phyloP scores from a whole-genome alignment of 2,888 invertebrate genomes.

The Ormyrus thymus region DNA sequence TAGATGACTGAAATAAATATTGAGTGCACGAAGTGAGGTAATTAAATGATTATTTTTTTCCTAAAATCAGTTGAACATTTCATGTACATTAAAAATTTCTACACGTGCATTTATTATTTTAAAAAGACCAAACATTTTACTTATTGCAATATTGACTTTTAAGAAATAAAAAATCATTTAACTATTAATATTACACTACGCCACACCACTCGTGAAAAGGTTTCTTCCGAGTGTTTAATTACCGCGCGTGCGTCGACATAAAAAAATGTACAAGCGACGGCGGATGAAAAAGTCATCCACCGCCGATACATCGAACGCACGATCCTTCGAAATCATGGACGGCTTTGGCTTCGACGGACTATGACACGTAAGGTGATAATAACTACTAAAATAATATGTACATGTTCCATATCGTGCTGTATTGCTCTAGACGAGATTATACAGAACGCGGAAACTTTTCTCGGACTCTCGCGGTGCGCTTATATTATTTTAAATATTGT shows the following conservation, averaged over 20 bases:
- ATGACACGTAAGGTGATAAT: conserved; percentile 62
- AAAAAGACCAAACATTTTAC: conserved; percentile 1
- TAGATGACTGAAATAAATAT: background rate
- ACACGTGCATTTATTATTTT: background rate
- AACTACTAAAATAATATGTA: conserved; percentile 38
- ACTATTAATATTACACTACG: conserved; percentile 26
- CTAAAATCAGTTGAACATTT: background rate
- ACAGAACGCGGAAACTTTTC: background rate
- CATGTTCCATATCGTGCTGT: conserved; percentile 12
- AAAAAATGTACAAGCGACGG: background rate
- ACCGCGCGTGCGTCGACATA: conserved; percentile 21
- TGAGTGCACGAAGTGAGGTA: background rate
- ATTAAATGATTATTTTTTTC: background rate
- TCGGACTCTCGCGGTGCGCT: background rate
- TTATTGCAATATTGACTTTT: background rate
- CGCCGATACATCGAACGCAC: conserved; percentile 36
- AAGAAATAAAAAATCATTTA: background rate
- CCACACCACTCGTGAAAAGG: conserved; percentile 20
- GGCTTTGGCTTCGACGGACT: conserved; percentile 73
- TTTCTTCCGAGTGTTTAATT: conserved; percentile 31
- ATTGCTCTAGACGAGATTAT: conserved; percentile 7
- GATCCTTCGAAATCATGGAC: conserved; percentile 59
- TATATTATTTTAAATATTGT: conserved; percentile 6
- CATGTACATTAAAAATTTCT: background rate
- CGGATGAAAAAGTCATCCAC: background rate